These are phyloP conservation scores for Sycophaga agraensis DNA, from an alignment of 1,140 invertebrate species.

Conservation along the genomic window DNA sequence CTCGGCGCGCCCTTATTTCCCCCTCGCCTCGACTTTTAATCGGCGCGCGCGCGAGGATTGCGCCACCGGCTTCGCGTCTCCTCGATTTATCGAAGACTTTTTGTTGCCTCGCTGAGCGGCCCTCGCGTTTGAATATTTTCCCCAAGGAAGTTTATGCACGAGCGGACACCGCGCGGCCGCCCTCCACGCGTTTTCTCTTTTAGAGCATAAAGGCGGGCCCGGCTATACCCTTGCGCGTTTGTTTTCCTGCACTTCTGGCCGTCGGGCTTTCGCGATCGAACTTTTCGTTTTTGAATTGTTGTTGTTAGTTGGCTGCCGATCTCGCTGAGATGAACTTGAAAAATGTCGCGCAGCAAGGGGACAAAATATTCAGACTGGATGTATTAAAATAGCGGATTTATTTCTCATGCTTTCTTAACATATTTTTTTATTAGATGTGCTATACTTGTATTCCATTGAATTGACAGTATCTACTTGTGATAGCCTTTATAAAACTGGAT, in stretches of 20 bases:
- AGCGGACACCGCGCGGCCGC: neutral
- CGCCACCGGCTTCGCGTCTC: conserved; percentile 9
- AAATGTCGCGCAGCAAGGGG: too few species aligned
- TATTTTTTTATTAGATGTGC: too few species aligned
- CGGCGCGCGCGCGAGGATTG: neutral
- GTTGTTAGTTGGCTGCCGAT: too few species aligned
- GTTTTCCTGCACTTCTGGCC: neutral
- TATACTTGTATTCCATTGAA: too few species aligned
- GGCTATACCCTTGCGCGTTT: neutral
- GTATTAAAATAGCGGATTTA: too few species aligned
- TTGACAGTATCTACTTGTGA: too few species aligned
- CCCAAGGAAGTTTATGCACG: neutral
- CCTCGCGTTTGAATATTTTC: conserved; percentile 11
- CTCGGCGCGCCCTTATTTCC: neutral
- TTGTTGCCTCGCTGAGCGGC: neutral
- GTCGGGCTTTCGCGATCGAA: too few species aligned
- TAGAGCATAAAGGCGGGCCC: neutral
- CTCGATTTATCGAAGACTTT: conserved; percentile 15
- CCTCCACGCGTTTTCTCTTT: neutral
- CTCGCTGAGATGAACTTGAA: too few species aligned
- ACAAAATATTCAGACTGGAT: too few species aligned
- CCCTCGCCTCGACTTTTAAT: conserved; percentile 9
- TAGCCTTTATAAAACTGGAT: too few species aligned
- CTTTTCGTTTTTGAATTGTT: too few species aligned
- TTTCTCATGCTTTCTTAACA: too few species aligned